A percentile compares a stretch with the other conserved stretches of the same genome.
These are phyloP conservation scores for Atractosteus spatula DNA, from an alignment of 2,113 vertebrate species.

Conservation along the genomic window DNA sequence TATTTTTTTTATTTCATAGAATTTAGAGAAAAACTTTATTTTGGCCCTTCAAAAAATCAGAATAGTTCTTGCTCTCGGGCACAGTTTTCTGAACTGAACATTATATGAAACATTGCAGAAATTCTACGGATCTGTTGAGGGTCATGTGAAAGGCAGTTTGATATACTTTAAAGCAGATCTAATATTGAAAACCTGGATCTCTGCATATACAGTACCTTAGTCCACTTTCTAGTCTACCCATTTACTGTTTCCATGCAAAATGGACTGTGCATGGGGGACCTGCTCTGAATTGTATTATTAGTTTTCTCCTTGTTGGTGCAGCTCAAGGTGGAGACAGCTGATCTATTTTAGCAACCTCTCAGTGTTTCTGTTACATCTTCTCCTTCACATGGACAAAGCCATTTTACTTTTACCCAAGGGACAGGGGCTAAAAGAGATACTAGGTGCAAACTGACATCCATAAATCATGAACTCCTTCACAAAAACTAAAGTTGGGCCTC, in stretches of 20 bases:
- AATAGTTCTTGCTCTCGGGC: no score
- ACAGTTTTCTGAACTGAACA: no score
- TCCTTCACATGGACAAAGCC: background rate
- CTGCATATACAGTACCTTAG: background rate
- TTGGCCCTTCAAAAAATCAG: no score
- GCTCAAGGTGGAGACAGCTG: background rate
- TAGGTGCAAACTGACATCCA: background rate
- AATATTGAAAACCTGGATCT: background rate
- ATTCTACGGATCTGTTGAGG: no score
- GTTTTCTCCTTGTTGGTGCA: slow-evolving; percentile 36
- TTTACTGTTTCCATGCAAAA: slow-evolving; percentile 3
- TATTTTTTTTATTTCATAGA: no score
- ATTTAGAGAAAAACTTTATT: no score
- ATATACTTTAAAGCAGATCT: no score
- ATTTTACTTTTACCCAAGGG: background rate
- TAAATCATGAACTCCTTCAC: background rate
- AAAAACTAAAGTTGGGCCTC: background rate
- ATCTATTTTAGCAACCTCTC: background rate
- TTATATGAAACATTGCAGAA: no score
- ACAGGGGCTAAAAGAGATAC: background rate
- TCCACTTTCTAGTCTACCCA: background rate
- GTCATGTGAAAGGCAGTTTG: no score
- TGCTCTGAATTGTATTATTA: slow-evolving; percentile 71
- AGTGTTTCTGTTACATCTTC: background rate
- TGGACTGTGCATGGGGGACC: slow-evolving; percentile 46